A percentile compares a stretch with the other conserved stretches of the same genome.
Evolutionary conservation across 2,888 invertebrate species (phyloP).

Genomic region (Leucozona laternaria): DNA sequence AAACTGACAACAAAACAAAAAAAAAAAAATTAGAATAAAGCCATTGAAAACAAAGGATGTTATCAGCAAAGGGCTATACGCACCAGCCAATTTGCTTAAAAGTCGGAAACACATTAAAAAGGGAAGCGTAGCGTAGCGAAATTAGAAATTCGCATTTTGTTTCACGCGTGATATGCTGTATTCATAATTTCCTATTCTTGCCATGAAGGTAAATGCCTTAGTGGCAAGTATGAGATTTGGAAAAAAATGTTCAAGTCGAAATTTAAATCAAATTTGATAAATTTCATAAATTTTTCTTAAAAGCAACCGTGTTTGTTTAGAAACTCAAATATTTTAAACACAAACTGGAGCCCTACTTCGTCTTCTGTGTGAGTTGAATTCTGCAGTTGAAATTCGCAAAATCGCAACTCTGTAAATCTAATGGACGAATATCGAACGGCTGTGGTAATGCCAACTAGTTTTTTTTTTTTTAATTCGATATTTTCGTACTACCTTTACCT

Average conservation of each 20-base stretch:
- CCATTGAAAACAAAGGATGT: slow-evolving; percentile 14
- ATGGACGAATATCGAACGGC: too few relatives aligned
- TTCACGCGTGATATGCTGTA: neutral
- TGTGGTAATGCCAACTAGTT: too few relatives aligned
- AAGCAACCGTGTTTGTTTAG: too few relatives aligned
- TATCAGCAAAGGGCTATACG: slow-evolving; percentile 14
- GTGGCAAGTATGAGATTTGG: neutral
- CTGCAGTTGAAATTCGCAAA: too few relatives aligned
- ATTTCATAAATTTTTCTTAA: too few relatives aligned
- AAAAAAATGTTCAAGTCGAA: neutral
- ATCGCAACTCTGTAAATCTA: too few relatives aligned
- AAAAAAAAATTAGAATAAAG: slow-evolving; percentile 7
- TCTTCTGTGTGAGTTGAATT: too few relatives aligned
- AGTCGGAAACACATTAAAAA: slow-evolving; percentile 33
- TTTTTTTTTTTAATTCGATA: too few relatives aligned
- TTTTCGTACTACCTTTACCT: too few relatives aligned
- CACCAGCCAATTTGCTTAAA: slow-evolving; percentile 22
- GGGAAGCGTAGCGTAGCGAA: neutral
- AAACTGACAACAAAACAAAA: neutral
- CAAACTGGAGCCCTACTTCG: too few relatives aligned
- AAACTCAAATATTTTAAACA: too few relatives aligned
- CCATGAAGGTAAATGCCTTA: neutral
- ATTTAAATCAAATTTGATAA: neutral
- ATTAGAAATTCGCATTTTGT: neutral
- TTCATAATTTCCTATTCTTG: neutral